Evolutionary conservation across 1,140 invertebrate species (phyloP).

Genomic region (Neodiprion pinetum): DNA sequence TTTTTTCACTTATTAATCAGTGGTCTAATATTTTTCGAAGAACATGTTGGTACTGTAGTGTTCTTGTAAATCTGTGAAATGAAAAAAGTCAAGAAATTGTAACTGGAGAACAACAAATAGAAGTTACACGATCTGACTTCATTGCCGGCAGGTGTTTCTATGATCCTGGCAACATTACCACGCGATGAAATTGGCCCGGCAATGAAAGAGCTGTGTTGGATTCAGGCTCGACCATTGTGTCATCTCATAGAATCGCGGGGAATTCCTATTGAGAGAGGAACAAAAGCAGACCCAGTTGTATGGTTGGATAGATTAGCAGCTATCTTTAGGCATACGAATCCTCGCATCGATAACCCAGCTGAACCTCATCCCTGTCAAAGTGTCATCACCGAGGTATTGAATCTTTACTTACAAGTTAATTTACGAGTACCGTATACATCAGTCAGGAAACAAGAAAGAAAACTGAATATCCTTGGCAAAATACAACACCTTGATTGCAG

Average conservation of each 20-base stretch:
- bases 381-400: slow-evolving; percentile 75
- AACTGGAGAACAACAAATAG: too few relatives aligned
- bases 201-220: slow-evolving; percentile 79
- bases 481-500: neutral
- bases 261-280: slow-evolving; percentile 51
- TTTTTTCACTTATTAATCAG: slow-evolving; percentile 13
- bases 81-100: too few relatives aligned
- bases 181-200: slow-evolving; percentile 71
- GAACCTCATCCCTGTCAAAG: slow-evolving; percentile 81
- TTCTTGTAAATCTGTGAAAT: too few relatives aligned
- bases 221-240: slow-evolving; percentile 76
- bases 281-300: slow-evolving; percentile 81
- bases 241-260: slow-evolving; percentile 64
- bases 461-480: neutral
- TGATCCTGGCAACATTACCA: slow-evolving; percentile 69
- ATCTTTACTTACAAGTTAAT: too few relatives aligned
- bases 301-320: slow-evolving; percentile 93
- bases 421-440: too few relatives aligned
- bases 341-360: slow-evolving; percentile 65
- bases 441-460: too few relatives aligned
- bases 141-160: slow-evolving; percentile 64
- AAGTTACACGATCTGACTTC: neutral
- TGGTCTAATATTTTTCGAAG: slow-evolving; percentile 11
- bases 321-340: slow-evolving; percentile 83
- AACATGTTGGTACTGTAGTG: neutral